Conservation (phyloP, 2,797 vertebrate species). For the Amphiprion clarkii region DNA sequence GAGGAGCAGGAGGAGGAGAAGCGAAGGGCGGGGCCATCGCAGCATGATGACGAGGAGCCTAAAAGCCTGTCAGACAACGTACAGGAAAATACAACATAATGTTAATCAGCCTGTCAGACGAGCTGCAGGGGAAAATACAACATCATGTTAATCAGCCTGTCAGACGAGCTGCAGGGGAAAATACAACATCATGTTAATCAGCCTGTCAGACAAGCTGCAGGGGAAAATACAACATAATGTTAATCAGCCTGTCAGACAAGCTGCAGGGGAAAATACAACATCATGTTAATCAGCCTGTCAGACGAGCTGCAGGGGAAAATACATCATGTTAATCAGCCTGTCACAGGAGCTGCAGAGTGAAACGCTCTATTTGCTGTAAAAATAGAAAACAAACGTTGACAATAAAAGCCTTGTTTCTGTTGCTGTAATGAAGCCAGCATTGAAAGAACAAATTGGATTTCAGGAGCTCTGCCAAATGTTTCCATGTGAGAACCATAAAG, state of each 20-base stretch:
- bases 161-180: neutral
- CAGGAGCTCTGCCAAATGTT: no score
- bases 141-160: no score
- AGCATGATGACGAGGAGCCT: conserved; percentile 41
- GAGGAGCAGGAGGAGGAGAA: conserved; percentile 35
- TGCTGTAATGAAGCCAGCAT: no score
- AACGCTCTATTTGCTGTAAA: no score
- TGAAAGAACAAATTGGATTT: no score
- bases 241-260: conserved; percentile 30
- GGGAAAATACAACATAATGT: neutral
- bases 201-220: conserved; percentile 23
- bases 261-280: conserved; percentile 15
- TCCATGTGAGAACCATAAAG: no score
- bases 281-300: no score
- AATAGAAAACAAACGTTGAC: no score
- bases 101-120: no score
- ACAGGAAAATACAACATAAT: neutral
- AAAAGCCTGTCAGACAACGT: conserved; percentile 35
- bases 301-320: neutral
- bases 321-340: neutral
- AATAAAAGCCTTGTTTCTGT: no score
- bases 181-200: neutral
- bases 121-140: no score
- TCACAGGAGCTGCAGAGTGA: neutral
- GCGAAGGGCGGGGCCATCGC: conserved; percentile 3